Evolutionary conservation across 2,888 invertebrate genomes (phyloP), one percentile per base, ranked within the genome.

Genomic region (Drosophila putrida): DNA sequence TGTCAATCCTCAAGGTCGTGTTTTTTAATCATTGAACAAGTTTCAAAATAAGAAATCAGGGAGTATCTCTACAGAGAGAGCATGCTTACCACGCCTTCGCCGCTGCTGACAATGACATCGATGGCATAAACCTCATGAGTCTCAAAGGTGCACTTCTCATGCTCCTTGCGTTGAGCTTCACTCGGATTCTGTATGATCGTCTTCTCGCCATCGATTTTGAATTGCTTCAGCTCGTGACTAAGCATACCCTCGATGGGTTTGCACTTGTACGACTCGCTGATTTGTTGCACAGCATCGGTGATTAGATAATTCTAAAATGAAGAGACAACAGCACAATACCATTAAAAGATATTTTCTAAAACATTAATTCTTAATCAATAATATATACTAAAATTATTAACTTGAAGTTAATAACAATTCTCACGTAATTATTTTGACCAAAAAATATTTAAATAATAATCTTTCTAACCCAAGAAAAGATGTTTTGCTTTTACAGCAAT

Each of bases 171-270:
- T 92, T 99, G 99, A 31, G 97, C 96, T 91, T 99, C 99, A 81
- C 96, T 97, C 20, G 99, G 99, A 93, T 99, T 99, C 93, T 99
- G 97, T 89, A 98, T 98, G 80, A 98, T 97, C 27, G 97, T 97
- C 93, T 99, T 99, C 90, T 99, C 99, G 15, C 99, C 99, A 93
- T 99, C 99, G 91, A 99, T 99, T 92, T 97, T 96, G 93, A 97
- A 97, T 92, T 98, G 98, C 93, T 98, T 98, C 76, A 99, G 93
- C 91, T 99, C 98, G 93, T 99, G 99, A 88, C 97, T 97, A 57
- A 97, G 94, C 97, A 97, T 97, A 78, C 97, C 99, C 93, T 99
- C 99, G 55, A 99, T 96, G 28, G 99, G 99, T 93, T 99, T 99
- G 93, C 99, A 99, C 85, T 97, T 97, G 93, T 95, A 99, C 50